Conservation (phyloP, 2,888 invertebrate species). For the Pseudoips prasinana region DNA sequence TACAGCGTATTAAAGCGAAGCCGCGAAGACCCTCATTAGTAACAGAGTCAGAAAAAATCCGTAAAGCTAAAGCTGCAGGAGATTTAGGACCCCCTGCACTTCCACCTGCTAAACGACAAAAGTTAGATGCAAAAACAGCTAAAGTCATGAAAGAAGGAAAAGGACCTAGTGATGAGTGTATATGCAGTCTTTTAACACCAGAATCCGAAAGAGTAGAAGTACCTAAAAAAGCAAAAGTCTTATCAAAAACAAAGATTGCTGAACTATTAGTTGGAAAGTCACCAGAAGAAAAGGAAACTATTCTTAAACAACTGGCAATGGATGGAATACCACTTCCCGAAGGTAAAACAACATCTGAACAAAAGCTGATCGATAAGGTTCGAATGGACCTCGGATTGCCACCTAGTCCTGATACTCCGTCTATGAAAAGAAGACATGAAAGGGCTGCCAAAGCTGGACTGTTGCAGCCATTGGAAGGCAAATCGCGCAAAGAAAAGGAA, state of each 20-base stretch:
- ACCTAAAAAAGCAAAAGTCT: no score
- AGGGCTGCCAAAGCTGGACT: no score
- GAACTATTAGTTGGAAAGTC: no score
- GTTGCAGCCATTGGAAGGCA: no score
- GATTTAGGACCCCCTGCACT: constrained; percentile 1
- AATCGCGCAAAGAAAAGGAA: no score
- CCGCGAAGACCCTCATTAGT: background rate
- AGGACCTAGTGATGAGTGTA: constrained; percentile 40
- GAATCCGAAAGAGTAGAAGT: constrained; percentile 7
- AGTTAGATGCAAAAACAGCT: constrained; percentile 30
- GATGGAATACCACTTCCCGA: constrained; percentile 28
- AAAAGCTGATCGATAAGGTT: constrained; percentile 18
- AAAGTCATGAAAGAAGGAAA: constrained; percentile 37
- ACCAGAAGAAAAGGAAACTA: constrained; percentile 27
- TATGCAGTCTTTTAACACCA: constrained; percentile 35
- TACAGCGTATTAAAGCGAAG: no score
- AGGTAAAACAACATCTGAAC: no score
- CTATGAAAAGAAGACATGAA: no score
- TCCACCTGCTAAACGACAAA: constrained; percentile 18
- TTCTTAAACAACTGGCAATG: constrained; percentile 18
- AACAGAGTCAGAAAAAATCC: no score
- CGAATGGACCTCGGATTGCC: constrained; percentile 10
- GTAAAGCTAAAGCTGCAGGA: background rate
- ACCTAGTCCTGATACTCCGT: constrained; percentile 6
- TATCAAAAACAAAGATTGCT: no score